Evolutionary conservation across 2,888 invertebrate species (phyloP), one percentile per base, ranked within the genome.

Genomic region (Parelbella ahira): DNA sequence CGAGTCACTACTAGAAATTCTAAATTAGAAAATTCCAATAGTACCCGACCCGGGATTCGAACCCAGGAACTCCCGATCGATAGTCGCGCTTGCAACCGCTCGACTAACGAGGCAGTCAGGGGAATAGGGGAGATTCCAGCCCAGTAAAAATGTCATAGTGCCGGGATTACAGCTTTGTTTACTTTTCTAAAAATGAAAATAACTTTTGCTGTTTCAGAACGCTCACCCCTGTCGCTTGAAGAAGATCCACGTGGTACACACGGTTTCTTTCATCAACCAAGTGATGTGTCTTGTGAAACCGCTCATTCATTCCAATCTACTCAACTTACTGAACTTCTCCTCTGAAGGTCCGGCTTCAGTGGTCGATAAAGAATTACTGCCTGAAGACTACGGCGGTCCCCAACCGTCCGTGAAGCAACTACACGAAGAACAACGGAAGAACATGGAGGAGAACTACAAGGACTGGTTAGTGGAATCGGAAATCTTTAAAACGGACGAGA

Each of bases 241-340:
- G 71, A 90, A 88, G 58, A 89, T 92, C 55, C 91, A 92, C 66
- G 89, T 92, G 0, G 86, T 92, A 25, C 90, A 92, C 63, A 90
- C 91, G 0, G 90, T 91, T 3, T 89, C 90, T 29, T 92, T 91
- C 77, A 90, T 92, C 55, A 91, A 91, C 64, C 92, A 92, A 68
- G 89, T 91, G 10, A 91, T 92, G 91, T 88, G 91, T 37, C 83
- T 92, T 25, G 80, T 92, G 3, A 88, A 90, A 47, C 92, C 92
- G 0, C 79, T 92, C 51, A 90, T 92, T 49, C 89, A 90, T 55
- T 90, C 90, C 21, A 91, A 92, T 54, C 73, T 92, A 0, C 75
- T 91, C 28, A 88, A 88, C 50, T 76, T 91, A 9, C 76, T 92
- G 20, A 89, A 90, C 69, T 91, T 91, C 59, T 77, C 79, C 9